A percentile compares a stretch with the other conserved stretches of the same genome.
Conservation (phyloP, 2,797 vertebrate species). For the Rhinatrema bivittatum region DNA sequence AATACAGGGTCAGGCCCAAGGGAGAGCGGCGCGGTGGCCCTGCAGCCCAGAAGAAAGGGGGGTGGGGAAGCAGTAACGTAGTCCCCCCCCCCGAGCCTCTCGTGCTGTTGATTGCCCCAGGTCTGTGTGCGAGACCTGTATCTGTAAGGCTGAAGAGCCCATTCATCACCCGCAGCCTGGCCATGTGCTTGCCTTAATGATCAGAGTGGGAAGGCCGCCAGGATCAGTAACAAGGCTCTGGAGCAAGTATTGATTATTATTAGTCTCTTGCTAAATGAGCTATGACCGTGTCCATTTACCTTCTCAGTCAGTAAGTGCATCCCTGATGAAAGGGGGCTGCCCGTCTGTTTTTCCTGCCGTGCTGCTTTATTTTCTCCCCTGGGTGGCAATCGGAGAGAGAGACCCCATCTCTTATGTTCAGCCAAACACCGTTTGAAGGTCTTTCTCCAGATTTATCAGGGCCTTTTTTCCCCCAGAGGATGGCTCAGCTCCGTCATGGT, state of each 20-base stretch:
- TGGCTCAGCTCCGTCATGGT: neutral
- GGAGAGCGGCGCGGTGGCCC: too few relatives aligned
- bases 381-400: neutral
- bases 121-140: neutral
- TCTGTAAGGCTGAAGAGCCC: accelerated
- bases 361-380: neutral
- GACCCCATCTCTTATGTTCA: neutral
- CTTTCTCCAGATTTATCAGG: neutral
- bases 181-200: neutral
- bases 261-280: neutral
- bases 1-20: too few relatives aligned
- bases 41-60: too few relatives aligned
- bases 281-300: neutral
- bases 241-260: neutral
- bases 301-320: neutral
- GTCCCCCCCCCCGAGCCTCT: accelerated
- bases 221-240: neutral
- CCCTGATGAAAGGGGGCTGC: neutral
- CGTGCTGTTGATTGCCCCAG: too few relatives aligned
- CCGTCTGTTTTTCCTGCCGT: neutral
- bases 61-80: too few relatives aligned
- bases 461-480: neutral
- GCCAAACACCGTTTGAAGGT: neutral
- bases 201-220: neutral
- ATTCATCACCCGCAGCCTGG: neutral